Conservation (phyloP, 2,797 vertebrate genomes). For the Nyctibius grandis region DNA sequence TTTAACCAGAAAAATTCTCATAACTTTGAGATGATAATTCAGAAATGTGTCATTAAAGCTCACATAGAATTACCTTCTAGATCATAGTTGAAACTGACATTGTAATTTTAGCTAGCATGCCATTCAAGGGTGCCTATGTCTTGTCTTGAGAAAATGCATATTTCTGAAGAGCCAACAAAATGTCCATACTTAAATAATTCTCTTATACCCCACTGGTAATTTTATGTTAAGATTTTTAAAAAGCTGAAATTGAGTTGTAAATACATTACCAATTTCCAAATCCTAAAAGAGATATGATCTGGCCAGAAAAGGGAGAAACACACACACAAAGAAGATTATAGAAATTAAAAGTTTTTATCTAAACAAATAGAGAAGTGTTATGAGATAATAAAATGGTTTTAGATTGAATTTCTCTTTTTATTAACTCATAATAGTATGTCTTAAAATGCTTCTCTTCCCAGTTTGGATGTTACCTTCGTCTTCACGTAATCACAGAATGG, state of each 20-base stretch:
- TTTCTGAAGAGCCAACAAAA: constrained; percentile 11
- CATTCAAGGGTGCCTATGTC: not conserved
- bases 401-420: not conserved
- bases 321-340: too few relatives aligned
- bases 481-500: not conserved
- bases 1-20: not conserved
- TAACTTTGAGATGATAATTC: constrained; percentile 27
- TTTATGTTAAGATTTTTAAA: not conserved
- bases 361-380: not conserved
- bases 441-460: not conserved
- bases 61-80: not conserved
- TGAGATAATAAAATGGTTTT: not conserved
- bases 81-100: not conserved
- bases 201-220: not conserved
- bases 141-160: constrained; percentile 28
- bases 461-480: not conserved
- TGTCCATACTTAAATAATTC: not conserved
- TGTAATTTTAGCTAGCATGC: not conserved
- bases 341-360: not conserved
- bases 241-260: not conserved
- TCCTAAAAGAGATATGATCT: not conserved
- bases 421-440: not conserved
- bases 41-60: constrained; percentile 10
- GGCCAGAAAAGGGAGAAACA: not conserved
- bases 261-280: not conserved